Conservation (phyloP, 1,140 invertebrate species). For the Bicyclus anynana region DNA sequence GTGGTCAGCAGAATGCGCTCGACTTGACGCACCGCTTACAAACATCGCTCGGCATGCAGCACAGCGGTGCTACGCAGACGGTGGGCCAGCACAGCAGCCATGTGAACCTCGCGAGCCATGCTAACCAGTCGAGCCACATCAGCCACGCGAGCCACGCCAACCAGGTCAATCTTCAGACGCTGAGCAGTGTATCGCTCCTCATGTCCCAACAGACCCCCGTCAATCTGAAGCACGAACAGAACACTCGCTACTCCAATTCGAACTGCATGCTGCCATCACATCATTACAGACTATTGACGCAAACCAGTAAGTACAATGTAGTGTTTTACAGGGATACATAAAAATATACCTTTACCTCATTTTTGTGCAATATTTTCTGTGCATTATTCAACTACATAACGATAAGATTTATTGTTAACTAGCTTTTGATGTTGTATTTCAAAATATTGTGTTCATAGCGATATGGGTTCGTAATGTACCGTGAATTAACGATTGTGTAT, state of each 20-base stretch:
- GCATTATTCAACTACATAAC: slow-evolving; percentile 30
- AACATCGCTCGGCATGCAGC: slow-evolving; percentile 25
- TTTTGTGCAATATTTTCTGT: slow-evolving; percentile 27
- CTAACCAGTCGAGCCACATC: slow-evolving; percentile 26
- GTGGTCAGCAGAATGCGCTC: slow-evolving; percentile 41
- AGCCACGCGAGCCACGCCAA: slow-evolving; percentile 8
- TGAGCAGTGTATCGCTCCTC: slow-evolving; percentile 44
- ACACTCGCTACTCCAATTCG: slow-evolving; percentile 48
- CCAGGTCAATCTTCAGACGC: slow-evolving; percentile 22
- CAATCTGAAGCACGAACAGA: slow-evolving; percentile 50
- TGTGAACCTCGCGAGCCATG: slow-evolving; percentile 27
- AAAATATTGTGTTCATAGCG: slow-evolving; percentile 24
- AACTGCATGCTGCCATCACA: slow-evolving; percentile 55
- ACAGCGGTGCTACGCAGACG: slow-evolving; percentile 27
- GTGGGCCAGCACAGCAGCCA: slow-evolving; percentile 34
- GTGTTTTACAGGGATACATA: not conserved
- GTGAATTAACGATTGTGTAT: slow-evolving; percentile 22
- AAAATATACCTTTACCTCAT: not conserved
- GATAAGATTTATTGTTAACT: slow-evolving; percentile 19
- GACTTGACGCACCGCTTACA: slow-evolving; percentile 42
- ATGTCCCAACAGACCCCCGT: slow-evolving; percentile 41
- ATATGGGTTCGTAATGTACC: slow-evolving; percentile 24
- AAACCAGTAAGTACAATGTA: slow-evolving; percentile 54
- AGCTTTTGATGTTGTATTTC: slow-evolving; percentile 17
- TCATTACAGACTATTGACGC: slow-evolving; percentile 52